These are phyloP conservation scores for Caenorhabditis japonica DNA, from an alignment of 2,888 invertebrate genomes.

Conservation along the genomic window DNA sequence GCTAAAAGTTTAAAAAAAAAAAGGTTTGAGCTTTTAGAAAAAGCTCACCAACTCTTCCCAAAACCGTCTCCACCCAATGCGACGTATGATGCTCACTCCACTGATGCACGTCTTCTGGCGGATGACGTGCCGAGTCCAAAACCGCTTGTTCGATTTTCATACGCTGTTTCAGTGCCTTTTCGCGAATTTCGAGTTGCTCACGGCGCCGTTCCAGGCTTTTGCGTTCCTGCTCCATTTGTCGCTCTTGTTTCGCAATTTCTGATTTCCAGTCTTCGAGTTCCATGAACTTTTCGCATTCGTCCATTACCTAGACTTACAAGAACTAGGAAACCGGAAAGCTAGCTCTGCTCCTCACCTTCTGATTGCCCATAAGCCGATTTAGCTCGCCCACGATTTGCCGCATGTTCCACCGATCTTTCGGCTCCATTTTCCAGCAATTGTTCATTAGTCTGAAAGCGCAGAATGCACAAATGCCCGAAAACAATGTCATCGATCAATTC, in stretches of 20 bases:
- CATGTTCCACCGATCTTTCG: slow-evolving; percentile 67
- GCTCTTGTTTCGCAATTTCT: slow-evolving; percentile 65
- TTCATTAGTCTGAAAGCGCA: slow-evolving; percentile 59
- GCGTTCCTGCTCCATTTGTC: slow-evolving; percentile 62
- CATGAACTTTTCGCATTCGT: slow-evolving; percentile 66
- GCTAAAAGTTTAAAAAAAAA: slow-evolving; percentile 31
- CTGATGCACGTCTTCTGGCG: slow-evolving; percentile 59
- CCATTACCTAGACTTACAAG: slow-evolving; percentile 45
- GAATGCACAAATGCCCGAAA: neutral
- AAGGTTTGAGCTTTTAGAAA: neutral
- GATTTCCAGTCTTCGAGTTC: slow-evolving; percentile 67
- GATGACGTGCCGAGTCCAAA: slow-evolving; percentile 38
- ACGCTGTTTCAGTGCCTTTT: slow-evolving; percentile 61
- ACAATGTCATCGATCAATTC: neutral
- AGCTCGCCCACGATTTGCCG: slow-evolving; percentile 47
- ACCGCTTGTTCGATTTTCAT: slow-evolving; percentile 51
- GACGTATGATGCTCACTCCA: slow-evolving; percentile 70
- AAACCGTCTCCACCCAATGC: slow-evolving; percentile 63
- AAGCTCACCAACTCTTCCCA: slow-evolving; percentile 36
- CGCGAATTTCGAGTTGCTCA: slow-evolving; percentile 65
- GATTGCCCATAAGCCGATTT: slow-evolving; percentile 35
- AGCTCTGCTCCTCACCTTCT: slow-evolving; percentile 7
- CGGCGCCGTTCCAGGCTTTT: slow-evolving; percentile 63
- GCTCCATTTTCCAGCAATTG: slow-evolving; percentile 68
- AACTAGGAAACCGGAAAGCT: too few relatives aligned